These are phyloP conservation scores for Campoplex nolae DNA, from an alignment of 2,888 invertebrate genomes.

Conservation along the genomic window DNA sequence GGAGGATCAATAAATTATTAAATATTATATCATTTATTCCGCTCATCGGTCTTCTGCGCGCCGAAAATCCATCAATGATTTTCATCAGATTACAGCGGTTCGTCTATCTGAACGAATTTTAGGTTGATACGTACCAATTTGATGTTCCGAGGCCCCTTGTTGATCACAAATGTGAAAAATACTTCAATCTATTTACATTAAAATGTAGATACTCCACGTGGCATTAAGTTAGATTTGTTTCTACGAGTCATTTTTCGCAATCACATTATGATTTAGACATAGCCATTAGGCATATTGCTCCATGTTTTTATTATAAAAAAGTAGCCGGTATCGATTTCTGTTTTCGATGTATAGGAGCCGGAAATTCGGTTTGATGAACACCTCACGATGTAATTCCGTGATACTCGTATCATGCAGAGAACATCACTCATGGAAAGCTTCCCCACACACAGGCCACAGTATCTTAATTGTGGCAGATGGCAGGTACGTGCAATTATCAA, in stretches of 20 bases:
- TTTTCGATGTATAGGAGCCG: not conserved
- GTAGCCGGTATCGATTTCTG: too few species aligned
- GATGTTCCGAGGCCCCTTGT: not conserved
- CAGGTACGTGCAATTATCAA: conserved; percentile 12
- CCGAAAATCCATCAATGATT: not conserved
- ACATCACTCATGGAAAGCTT: not conserved
- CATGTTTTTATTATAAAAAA: not conserved
- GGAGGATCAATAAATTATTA: not conserved
- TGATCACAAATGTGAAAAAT: not conserved
- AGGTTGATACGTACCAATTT: not conserved
- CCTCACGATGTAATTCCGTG: not conserved
- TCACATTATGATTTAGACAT: not conserved
- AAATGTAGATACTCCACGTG: not conserved
- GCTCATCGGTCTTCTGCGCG: not conserved
- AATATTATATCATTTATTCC: not conserved
- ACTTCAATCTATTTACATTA: not conserved
- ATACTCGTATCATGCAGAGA: not conserved
- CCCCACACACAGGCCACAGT: not conserved
- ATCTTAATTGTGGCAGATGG: conserved; percentile 16
- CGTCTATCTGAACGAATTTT: not conserved
- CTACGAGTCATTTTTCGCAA: not conserved
- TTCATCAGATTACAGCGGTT: not conserved
- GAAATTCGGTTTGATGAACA: not conserved
- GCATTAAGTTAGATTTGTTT: not conserved
- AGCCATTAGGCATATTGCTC: not conserved